Base-by-base conservation (phyloP, 2,113 vertebrate species). In the Tympanuchus pallidicinctus region DNA sequence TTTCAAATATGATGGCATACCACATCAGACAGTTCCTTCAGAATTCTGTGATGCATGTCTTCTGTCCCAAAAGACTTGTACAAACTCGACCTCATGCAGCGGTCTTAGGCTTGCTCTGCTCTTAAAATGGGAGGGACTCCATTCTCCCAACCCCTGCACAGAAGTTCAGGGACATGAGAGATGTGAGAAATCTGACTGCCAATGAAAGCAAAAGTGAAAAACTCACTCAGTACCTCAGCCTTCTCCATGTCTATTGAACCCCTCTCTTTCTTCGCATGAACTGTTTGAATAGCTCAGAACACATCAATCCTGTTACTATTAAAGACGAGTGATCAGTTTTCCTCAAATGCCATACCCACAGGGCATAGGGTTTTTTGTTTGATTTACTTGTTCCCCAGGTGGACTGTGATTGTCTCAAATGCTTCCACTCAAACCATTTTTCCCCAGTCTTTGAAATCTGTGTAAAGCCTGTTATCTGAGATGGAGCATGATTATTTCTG, bases 331-430 rank as follows among this genome's bases (percentile, higher is more conserved):
- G 48, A 64, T 57, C 54, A 77, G 52, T 94, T 94, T 93, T n/a
- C 80, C 64, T 91, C 57, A 81, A 45, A 65, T 36, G 0, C 32
- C 64, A 81, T 82, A 69, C 54, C 52, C 10, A 32, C n/a, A 8
- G 50, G 38, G 50, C 43, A 70, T 21, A 72, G 30, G 40, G 54
- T 18, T 30, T 11, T 45, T 18, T 27, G 57, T 67, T 21, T 59
- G 22, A 48, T 89, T 88, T 57, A 17, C 18, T 52, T 75, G 63
- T 89, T 80, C 40, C 27, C 70, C 45, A 63, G 64, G 43, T 75
- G 40, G 36, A 66, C 22, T 75, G 14, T 69, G 54, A 75, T 94
- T 94, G 90, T 40, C 42, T 92, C 76, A 88, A 78, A 82, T 87
- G 27, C 54, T 88, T 95, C 50, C 69, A 78, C 54, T 85, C 74